Evolutionary conservation across 2,888 invertebrate species (phyloP), one percentile per base, ranked within the genome.

Genomic region (Hydrotaea cyrtoneurina): DNA sequence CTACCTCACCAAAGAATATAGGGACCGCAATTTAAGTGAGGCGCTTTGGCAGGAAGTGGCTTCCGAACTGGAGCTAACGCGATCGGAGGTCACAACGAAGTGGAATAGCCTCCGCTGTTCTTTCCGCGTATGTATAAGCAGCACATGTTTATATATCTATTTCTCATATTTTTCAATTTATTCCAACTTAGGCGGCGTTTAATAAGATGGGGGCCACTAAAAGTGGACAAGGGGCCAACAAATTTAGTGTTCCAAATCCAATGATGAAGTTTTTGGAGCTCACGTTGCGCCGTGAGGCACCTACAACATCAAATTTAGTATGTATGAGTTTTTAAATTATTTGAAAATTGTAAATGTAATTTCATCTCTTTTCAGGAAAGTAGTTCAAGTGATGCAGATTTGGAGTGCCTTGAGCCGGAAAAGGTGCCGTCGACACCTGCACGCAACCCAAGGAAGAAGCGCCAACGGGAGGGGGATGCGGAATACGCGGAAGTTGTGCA

Each of bases 261-360:
- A 31, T 31, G 53, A 72, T 72, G 50, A 72, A 72, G 55, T 72
- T 53, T 72, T 72, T 72, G 53, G 72, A 72, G 55, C 72, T 53
- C 50, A 55, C 72, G 53, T 55, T 72, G 53, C 72, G 53, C 50
- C 50, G 31, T 72, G n/a, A 72, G 46, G 72, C 72, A 53, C 53
- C 72, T 46, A 72, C 55, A 72, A 72, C 72, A 72, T 55, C 72
- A 72, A 72, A 72, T 46, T 72, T 55, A 53, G 31, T 53, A 72
- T 53, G 26, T 72, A 31, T 72, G 46, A 43, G 71, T 36, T 50
- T 36, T 21, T 23, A 71, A n/a, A 26, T 26, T 15, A 26, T 7
- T 21, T 23, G 10, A 53, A 50, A 71, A 72, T 53, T 53, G 26
- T 15, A 15, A 50, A 53, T n/a, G 26, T 53, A 72, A 72, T 53